phyloP scores from a whole-genome alignment of 2,888 invertebrate genomes.

The Xanthorhoe spadicearia region DNA sequence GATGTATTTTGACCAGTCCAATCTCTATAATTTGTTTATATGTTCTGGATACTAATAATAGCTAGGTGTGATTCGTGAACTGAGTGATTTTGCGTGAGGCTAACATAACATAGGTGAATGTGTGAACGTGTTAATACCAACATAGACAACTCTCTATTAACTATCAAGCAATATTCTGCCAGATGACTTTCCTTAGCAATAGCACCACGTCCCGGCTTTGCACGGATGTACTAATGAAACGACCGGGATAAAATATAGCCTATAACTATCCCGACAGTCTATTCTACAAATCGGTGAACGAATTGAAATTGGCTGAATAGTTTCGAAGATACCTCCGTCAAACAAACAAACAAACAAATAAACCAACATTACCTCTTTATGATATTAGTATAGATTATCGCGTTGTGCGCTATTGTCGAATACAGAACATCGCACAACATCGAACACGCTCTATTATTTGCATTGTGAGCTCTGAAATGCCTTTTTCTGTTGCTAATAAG shows the following conservation, averaged over 20 bases:
- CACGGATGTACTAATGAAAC: too few species aligned
- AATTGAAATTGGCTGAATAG: too few species aligned
- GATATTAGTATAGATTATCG: too few species aligned
- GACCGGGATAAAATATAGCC: too few species aligned
- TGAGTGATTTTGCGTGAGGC: constrained; percentile 18
- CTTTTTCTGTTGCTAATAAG: background rate
- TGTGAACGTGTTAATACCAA: constrained; percentile 13
- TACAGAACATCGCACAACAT: background rate
- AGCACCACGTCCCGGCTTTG: too few species aligned
- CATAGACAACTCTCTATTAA: background rate
- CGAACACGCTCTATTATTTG: background rate
- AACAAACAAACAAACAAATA: too few species aligned
- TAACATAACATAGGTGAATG: constrained; percentile 22
- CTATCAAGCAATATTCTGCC: background rate
- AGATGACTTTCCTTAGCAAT: background rate
- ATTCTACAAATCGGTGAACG: too few species aligned
- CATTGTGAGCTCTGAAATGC: background rate
- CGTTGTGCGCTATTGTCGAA: background rate
- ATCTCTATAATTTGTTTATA: constrained; percentile 16
- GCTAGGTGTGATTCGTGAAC: constrained; percentile 12
- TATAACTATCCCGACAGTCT: too few species aligned
- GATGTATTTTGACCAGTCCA: background rate
- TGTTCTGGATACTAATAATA: background rate
- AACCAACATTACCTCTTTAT: too few species aligned
- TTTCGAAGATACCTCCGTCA: too few species aligned